Percentiles rank a stretch among this genome's conserved stretches.
These are phyloP conservation scores for Diorhabda sublineata DNA, from an alignment of 1,140 invertebrate species.

Conservation along the genomic window DNA sequence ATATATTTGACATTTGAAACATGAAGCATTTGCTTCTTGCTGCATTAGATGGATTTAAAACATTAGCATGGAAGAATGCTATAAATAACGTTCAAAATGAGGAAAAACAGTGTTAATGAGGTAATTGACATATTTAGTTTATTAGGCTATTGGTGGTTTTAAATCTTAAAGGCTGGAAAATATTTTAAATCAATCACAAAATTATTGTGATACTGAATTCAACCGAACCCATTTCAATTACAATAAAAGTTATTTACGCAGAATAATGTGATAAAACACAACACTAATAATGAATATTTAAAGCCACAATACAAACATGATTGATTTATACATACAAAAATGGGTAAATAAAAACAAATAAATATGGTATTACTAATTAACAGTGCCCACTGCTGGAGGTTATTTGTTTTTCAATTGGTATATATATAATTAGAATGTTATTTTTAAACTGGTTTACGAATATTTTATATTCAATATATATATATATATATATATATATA, in stretches of 20 bases:
- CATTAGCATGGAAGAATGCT: too few relatives aligned
- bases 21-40: too few relatives aligned
- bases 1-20: too few relatives aligned
- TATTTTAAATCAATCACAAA: too few relatives aligned
- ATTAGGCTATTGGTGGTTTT: too few relatives aligned
- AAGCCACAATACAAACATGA: neutral
- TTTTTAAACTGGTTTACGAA: neutral
- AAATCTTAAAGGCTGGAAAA: too few relatives aligned
- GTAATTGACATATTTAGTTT: too few relatives aligned
- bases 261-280: neutral
- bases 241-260: neutral
- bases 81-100: too few relatives aligned
- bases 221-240: neutral
- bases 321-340: conserved; percentile 1
- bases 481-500: too few relatives aligned
- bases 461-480: neutral
- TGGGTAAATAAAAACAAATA: neutral
- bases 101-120: too few relatives aligned
- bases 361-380: conserved; percentile 3
- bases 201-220: too few relatives aligned
- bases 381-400: neutral
- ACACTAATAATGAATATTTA: neutral
- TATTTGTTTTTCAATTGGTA: conserved; percentile 1
- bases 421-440: neutral
- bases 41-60: too few relatives aligned